A percentile compares a stretch with the other conserved stretches of the same genome.
Evolutionary conservation across 2,888 invertebrate genomes (phyloP).

Genomic region (Ashinkailepas kermadecensis): DNA sequence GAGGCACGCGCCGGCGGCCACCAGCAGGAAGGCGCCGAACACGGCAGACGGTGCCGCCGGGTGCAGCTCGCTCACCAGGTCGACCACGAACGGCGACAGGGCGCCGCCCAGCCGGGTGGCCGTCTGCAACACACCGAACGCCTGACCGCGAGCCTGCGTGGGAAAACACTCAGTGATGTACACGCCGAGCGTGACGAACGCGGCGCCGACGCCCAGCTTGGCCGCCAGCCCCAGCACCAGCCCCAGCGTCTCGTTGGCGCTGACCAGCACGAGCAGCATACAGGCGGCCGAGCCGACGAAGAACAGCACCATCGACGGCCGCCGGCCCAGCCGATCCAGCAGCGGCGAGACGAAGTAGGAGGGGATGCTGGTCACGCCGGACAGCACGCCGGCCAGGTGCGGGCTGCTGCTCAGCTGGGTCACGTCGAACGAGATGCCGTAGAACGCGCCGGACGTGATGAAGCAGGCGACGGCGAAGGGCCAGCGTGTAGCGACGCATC

Average conservation of each 20-base stretch:
- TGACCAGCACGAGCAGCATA: slow-evolving; percentile 42
- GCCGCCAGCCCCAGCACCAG: slow-evolving; percentile 38
- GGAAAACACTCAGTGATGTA: slow-evolving; percentile 38
- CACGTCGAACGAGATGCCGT: slow-evolving; percentile 43
- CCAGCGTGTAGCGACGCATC: background rate
- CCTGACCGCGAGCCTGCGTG: slow-evolving; percentile 45
- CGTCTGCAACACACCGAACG: background rate
- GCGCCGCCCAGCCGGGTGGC: slow-evolving; percentile 46
- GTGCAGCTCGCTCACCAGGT: slow-evolving; percentile 28
- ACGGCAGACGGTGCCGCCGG: background rate
- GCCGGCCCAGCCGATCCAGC: slow-evolving; percentile 43
- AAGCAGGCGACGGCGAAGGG: background rate
- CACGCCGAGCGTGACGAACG: slow-evolving; percentile 45
- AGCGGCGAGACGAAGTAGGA: slow-evolving; percentile 42
- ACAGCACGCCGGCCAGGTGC: slow-evolving; percentile 46
- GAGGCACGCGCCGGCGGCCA: background rate
- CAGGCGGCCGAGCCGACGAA: slow-evolving; percentile 43
- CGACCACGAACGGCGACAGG: slow-evolving; percentile 43
- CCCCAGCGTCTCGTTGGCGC: slow-evolving; percentile 35
- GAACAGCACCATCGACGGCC: slow-evolving; percentile 42
- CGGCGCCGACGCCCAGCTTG: slow-evolving; percentile 44
- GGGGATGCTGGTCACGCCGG: slow-evolving; percentile 44
- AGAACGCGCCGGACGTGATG: slow-evolving; percentile 43
- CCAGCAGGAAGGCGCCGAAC: background rate
- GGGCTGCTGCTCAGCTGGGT: slow-evolving; percentile 44